phyloP scores from a whole-genome alignment of 2,888 invertebrate genomes.

The Tupiocoris notatus region DNA sequence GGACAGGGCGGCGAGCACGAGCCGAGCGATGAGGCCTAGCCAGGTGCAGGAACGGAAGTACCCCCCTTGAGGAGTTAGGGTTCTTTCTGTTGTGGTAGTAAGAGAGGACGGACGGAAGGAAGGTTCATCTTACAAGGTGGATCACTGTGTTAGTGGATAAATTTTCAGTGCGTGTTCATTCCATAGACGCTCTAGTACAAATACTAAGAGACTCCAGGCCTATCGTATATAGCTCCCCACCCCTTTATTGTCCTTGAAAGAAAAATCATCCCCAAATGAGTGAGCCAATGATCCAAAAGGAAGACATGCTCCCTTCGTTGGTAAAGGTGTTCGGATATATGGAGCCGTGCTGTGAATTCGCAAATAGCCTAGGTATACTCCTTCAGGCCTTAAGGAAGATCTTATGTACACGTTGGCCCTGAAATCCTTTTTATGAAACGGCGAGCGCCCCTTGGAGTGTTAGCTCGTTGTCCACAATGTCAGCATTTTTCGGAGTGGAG shows the following conservation, averaged over 20 bases:
- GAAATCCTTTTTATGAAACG: too few species aligned
- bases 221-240: neutral
- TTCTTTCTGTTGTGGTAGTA: neutral
- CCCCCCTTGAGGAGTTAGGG: neutral
- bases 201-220: neutral
- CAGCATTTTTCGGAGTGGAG: too few species aligned
- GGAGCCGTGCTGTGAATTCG: too few species aligned
- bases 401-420: too few species aligned
- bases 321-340: too few species aligned
- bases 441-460: too few species aligned
- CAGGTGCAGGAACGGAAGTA: neutral
- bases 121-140: conserved; percentile 28
- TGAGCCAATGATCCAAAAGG: too few species aligned
- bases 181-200: neutral
- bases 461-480: too few species aligned
- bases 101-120: conserved; percentile 12
- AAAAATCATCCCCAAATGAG: neutral
- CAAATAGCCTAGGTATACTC: too few species aligned
- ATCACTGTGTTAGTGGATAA: neutral
- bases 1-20: neutral
- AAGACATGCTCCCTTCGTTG: too few species aligned
- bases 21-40: neutral
- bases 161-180: neutral
- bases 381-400: too few species aligned
- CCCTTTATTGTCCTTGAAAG: neutral